Conservation (phyloP, 1,140 invertebrate genomes). For the Varroa destructor region DNA sequence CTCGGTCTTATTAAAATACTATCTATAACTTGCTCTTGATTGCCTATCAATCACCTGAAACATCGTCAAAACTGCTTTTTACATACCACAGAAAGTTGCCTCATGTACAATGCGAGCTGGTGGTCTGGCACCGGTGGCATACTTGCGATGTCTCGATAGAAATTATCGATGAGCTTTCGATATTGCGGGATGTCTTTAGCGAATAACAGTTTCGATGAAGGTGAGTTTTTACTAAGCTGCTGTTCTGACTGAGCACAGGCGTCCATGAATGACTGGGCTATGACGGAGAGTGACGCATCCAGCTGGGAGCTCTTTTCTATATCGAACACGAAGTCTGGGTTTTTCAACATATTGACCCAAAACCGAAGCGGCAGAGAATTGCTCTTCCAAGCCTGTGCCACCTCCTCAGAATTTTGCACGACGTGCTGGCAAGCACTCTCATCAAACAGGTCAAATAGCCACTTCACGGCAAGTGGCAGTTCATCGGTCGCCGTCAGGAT, state of each 20-base stretch:
- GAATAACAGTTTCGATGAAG: conserved; percentile 40
- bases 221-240: conserved; percentile 37
- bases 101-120: conserved; percentile 36
- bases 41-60: too few relatives aligned
- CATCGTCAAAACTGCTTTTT: neutral
- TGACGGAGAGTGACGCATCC: conserved; percentile 37
- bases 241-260: conserved; percentile 34
- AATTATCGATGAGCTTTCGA: conserved; percentile 36
- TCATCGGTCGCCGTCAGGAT: conserved; percentile 25
- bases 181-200: conserved; percentile 38
- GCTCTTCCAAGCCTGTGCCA: conserved; percentile 39
- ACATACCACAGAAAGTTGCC: conserved; percentile 35
- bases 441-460: conserved; percentile 39
- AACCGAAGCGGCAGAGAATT: conserved; percentile 38
- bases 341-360: conserved; percentile 39
- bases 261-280: conserved; percentile 40
- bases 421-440: conserved; percentile 34
- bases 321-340: conserved; percentile 39
- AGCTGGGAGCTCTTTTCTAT: conserved; percentile 35
- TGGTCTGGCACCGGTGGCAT: conserved; percentile 36
- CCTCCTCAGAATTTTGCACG: conserved; percentile 34
- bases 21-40: too few relatives aligned
- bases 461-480: conserved; percentile 38
- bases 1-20: too few relatives aligned
- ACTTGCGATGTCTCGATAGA: conserved; percentile 35